Evolutionary conservation across 2,797 vertebrate genomes (phyloP), one percentile per base, ranked within the genome.

Genomic region (Carduelis carduelis): DNA sequence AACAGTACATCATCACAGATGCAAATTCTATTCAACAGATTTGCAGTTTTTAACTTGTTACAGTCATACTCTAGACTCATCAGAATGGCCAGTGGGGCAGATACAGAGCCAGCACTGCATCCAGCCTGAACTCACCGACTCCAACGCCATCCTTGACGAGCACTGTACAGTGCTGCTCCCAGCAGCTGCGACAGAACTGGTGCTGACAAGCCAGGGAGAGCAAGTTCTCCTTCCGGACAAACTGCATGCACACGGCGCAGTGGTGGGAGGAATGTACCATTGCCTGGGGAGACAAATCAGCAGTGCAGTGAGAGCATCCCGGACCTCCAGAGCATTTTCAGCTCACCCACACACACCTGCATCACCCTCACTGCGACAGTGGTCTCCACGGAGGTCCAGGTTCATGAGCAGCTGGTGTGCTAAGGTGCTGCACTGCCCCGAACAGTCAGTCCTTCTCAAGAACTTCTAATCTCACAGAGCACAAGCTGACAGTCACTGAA

Each of bases 91-190:
- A 60, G 53, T 5, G 7, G 1, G 35, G 11, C 72, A 83, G 64
- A 81, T 5, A 56, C 14, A 43, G 70, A n/a, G 16, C 53, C 44
- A 61, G 56, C 15, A 71, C 27, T 1, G 1, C 1, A 41, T 41
- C 39, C 11, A 11, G 26, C 46, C 52, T 79, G 46, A 66, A 98
- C 99, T 98, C 97, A 99, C 99, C 99, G 4, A 99, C 99, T 98
- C 99, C 99, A 26, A 98, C 97, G 57, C 99, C 99, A 26, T 99
- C 99, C 98, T 99, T 99, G 97, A 99, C 99, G 22, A 99, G 98
- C 70, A 99, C 99, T 66, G 98, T 99, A 97, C 99, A 99, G 96
- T 99, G 99, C 98, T 99, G 99, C 97, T 99, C 99, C 99, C 99
- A 99, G 98, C 99, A 99, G 98, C 98, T 99, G 97, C 99, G 99